Evolutionary conservation across 2,113 vertebrate genomes (phyloP).

Genomic region (Addax nasomaculatus): DNA sequence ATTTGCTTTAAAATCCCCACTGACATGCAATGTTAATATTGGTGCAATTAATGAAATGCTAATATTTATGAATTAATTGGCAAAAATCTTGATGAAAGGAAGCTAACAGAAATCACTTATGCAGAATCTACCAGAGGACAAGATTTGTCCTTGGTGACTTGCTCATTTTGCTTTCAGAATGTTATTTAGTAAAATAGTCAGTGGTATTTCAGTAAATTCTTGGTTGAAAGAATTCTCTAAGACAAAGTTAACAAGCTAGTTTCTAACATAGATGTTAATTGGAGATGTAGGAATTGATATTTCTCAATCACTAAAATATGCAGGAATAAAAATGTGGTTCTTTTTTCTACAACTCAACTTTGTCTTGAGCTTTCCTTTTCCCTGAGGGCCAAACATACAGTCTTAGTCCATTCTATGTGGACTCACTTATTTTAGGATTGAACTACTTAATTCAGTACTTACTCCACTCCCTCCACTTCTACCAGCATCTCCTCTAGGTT

Average conservation of each 20-base stretch:
- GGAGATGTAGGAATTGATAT: background rate
- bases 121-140: slow-evolving; percentile 58
- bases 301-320: background rate
- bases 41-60: slow-evolving; percentile 70
- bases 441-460: background rate
- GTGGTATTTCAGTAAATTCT: slow-evolving; percentile 25
- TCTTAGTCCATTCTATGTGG: background rate
- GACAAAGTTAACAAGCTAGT: slow-evolving; percentile 31
- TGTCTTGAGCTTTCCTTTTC: background rate
- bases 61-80: slow-evolving; percentile 75
- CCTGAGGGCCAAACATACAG: background rate
- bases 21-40: slow-evolving; percentile 73
- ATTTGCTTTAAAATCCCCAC: slow-evolving; percentile 65
- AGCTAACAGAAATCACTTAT: slow-evolving; percentile 63
- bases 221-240: slow-evolving; percentile 43
- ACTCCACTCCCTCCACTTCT: too few relatives aligned
- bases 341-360: background rate
- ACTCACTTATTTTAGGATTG: background rate
- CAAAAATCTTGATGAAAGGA: slow-evolving; percentile 66
- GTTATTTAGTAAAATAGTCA: slow-evolving; percentile 51
- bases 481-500: background rate
- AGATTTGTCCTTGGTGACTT: slow-evolving; percentile 63
- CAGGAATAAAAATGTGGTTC: background rate
- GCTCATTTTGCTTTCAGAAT: slow-evolving; percentile 57
- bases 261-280: background rate